Percentiles rank a stretch among this genome's conserved stretches.
Conservation (phyloP, 2,113 vertebrate species). For the Ia io region DNA sequence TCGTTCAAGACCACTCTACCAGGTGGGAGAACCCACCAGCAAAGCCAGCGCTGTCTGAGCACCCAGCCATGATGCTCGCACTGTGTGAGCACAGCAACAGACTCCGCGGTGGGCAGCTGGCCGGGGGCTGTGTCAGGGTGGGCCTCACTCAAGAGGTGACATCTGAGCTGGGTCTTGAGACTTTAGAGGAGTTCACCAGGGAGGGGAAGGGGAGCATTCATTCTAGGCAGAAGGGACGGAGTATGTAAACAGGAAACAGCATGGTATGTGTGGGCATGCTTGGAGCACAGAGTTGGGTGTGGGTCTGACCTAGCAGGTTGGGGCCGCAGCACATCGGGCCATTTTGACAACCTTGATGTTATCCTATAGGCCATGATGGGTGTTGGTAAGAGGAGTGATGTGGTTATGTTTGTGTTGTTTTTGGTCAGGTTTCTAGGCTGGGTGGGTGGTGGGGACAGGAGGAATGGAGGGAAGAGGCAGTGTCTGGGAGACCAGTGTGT, state of each 20-base stretch:
- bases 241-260: background rate
- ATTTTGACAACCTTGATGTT: background rate
- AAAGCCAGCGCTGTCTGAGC: background rate
- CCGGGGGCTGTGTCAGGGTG: background rate
- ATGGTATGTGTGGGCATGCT: background rate
- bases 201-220: background rate
- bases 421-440: background rate
- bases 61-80: background rate
- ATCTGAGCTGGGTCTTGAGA: background rate
- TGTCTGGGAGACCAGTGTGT: background rate
- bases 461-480: background rate
- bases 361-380: background rate
- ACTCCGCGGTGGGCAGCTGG: background rate
- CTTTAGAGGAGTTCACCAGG: background rate
- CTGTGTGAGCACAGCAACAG: background rate
- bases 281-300: background rate
- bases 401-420: background rate
- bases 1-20: background rate
- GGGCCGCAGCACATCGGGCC: background rate
- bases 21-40: background rate
- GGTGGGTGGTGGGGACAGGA: background rate
- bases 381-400: background rate
- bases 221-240: background rate
- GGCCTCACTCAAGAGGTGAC: background rate
- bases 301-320: background rate